Percentiles rank a stretch among this genome's conserved stretches.
Conservation (phyloP, 2,113 vertebrate genomes). For the Opisthocomus hoazin region DNA sequence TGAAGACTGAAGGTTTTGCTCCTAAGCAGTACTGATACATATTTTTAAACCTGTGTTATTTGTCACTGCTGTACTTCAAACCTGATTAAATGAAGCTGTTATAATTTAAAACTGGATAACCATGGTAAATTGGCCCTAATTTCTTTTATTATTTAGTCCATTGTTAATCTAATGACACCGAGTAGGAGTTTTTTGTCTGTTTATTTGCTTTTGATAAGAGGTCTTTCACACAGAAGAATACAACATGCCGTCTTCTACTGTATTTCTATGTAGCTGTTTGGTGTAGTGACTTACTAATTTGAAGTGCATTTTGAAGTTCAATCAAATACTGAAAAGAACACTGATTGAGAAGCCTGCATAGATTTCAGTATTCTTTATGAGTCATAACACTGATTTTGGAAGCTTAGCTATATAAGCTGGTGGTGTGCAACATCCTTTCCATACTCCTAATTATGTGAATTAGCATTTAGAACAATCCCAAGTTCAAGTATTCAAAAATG, state of each 20-base stretch:
- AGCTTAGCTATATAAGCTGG: slow-evolving; percentile 39
- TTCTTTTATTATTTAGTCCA: slow-evolving; percentile 29
- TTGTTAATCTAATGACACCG: slow-evolving; percentile 41
- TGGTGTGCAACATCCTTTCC: slow-evolving; percentile 34
- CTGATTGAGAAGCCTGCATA: slow-evolving; percentile 55
- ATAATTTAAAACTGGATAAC: slow-evolving; percentile 31
- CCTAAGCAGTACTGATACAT: not conserved
- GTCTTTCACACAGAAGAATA: slow-evolving; percentile 28
- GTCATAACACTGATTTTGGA: slow-evolving; percentile 60
- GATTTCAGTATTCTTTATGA: slow-evolving; percentile 55
- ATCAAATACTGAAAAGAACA: slow-evolving; percentile 49
- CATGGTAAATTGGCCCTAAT: not conserved
- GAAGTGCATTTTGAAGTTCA: slow-evolving; percentile 48
- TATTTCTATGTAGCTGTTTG: slow-evolving; percentile 40
- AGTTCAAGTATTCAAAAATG: slow-evolving; percentile 67
- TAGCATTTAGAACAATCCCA: slow-evolving; percentile 61
- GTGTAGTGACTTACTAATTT: slow-evolving; percentile 46
- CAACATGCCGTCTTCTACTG: not conserved
- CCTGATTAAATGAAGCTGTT: slow-evolving; percentile 27
- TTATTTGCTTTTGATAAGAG: slow-evolving; percentile 41
- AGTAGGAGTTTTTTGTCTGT: slow-evolving; percentile 33
- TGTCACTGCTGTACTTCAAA: slow-evolving; percentile 15
- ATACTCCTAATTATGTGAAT: slow-evolving; percentile 43
- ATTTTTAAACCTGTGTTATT: slow-evolving; percentile 13
- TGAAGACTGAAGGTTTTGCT: slow-evolving; percentile 2